Evolutionary conservation across 53 echinoderm and acorn worm genomes (phyloP).

Genomic region (Hippasteria phrygiana): DNA sequence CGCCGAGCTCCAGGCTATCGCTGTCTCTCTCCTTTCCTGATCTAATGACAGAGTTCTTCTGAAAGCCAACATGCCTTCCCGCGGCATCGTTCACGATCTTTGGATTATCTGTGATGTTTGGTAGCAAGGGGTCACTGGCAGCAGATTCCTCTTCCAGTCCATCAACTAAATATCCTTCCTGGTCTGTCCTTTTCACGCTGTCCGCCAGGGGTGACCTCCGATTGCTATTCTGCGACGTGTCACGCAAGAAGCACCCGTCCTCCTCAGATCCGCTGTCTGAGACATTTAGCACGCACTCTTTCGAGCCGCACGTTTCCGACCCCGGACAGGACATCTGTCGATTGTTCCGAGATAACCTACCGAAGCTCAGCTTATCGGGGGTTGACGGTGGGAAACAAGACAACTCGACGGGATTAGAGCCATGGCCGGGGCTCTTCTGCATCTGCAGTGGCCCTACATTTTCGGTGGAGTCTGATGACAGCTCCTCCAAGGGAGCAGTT

Average conservation of each 20-base stretch:
- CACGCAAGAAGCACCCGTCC: constrained; percentile 14
- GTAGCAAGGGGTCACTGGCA: constrained; percentile 53
- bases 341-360: constrained; percentile 15
- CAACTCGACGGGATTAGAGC: constrained; percentile 6
- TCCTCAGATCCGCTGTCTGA: constrained; percentile 29
- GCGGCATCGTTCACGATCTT: constrained; percentile 49
- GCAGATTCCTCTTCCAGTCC: constrained; percentile 45
- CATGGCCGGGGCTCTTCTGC: constrained; percentile 28
- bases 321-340: constrained; percentile 13
- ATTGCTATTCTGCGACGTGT: constrained; percentile 30
- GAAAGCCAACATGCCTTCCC: constrained; percentile 50
- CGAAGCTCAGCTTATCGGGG: neutral
- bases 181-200: constrained; percentile 16
- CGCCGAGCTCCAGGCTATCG: constrained; percentile 46
- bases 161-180: constrained; percentile 21
- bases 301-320: constrained; percentile 20
- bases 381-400: constrained; percentile 41
- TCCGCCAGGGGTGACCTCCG: constrained; percentile 17
- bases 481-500: constrained; percentile 42
- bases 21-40: constrained; percentile 18
- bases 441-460: constrained; percentile 3
- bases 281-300: constrained; percentile 8
- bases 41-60: constrained; percentile 44
- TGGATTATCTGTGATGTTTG: constrained; percentile 50
- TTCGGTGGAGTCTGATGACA: neutral